These are phyloP conservation scores for Penaeus indicus DNA, from an alignment of 1,140 invertebrate species.

Conservation along the genomic window DNA sequence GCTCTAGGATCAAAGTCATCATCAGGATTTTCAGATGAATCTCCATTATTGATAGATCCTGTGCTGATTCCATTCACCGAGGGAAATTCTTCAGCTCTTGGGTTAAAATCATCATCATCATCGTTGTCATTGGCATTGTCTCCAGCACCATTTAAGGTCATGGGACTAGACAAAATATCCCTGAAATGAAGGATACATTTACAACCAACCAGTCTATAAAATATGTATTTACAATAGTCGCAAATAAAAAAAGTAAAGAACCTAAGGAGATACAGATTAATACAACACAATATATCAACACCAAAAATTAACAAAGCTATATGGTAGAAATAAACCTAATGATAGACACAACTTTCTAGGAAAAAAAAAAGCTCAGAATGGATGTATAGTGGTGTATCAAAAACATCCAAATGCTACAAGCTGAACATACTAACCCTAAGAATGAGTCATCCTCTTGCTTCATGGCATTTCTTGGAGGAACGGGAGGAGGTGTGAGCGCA, in stretches of 20 bases:
- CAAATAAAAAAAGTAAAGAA: not conserved
- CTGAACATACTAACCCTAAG: constrained; percentile 20
- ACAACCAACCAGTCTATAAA: not conserved
- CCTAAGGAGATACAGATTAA: no score
- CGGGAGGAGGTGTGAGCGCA: constrained; percentile 34
- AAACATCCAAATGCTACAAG: not conserved
- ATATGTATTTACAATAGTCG: not conserved
- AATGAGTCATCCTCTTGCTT: constrained; percentile 42
- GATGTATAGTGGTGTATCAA: no score
- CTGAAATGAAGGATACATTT: constrained; percentile 1
- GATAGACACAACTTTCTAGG: not conserved
- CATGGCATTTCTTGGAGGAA: constrained; percentile 36
- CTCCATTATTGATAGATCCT: constrained; percentile 16
- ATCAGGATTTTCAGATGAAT: constrained; percentile 83
- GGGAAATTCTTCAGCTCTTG: constrained; percentile 59
- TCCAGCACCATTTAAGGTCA: constrained; percentile 36
- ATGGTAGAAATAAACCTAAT: no score
- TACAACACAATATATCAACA: no score
- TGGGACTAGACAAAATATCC: constrained; percentile 37
- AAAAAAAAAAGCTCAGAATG: not conserved
- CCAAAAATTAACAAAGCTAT: no score
- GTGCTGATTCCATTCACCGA: constrained; percentile 1
- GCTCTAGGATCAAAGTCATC: constrained; percentile 75
- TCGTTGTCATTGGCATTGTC: constrained; percentile 20
- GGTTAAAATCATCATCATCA: constrained; percentile 64